Evolutionary conservation across 2,113 vertebrate species (phyloP), one percentile per base, ranked within the genome.

Genomic region (Cairina moschata): DNA sequence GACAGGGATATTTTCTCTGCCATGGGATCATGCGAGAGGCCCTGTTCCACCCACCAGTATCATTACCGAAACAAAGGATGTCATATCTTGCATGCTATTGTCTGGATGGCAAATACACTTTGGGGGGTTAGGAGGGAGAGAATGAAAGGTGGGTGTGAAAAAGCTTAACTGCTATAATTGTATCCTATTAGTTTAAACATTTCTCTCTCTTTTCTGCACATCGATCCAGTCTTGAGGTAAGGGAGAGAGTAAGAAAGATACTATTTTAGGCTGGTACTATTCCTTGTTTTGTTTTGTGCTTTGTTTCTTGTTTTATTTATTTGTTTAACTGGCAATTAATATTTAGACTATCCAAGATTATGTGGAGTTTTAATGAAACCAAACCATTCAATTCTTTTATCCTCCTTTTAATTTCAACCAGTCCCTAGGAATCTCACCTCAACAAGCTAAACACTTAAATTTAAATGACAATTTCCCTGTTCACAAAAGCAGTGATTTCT

Each of bases 91-190:
- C 25, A 71, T 95, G 55, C 86, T 88, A 13, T 69, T 92, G 74
- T 92, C 75, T 96, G 79, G 31, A 21, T 88, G 94, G 75, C 75
- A 92, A 89, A 95, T 84, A 36, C 18, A 87, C 34, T 78, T 75
- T 54, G 75, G 69, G 55, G 80, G 54, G 52, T 22, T 48, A 22
- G 46, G 46, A 20, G 46, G 46, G 46, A 48, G 56, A 52, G 89
- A 42, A 84, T 32, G 32, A 69, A 84, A 75, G 74, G 91, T 93
- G 73, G 92, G 92, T 71, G 84, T 81, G 79, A 86, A 93, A 96
- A 85, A 85, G 58, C 89, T 78, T 91, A 90, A 83, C 90, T 96
- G 82, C 78, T 97, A 20, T 94, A 95, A 97, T 96, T 95, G 63
- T 82, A 60, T 92, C 59, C 50, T 91, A 77, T 95, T 97, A 95